Percentiles rank a stretch among this genome's conserved stretches.
phyloP scores from a whole-genome alignment of 2,888 invertebrate species.

The Megastigmus dorsalis region DNA sequence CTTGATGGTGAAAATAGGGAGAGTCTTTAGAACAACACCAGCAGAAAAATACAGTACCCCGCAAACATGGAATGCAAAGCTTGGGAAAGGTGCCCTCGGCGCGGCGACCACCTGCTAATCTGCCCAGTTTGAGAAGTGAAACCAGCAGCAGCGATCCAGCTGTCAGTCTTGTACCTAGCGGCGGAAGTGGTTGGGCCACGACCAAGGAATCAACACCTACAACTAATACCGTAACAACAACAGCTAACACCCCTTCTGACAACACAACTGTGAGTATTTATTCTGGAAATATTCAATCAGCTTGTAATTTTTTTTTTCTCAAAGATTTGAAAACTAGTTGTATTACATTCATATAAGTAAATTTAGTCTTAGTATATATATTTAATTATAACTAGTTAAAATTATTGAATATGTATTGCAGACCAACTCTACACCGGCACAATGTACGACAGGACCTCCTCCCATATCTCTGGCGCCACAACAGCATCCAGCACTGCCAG shows the following conservation, averaged over 20 bases:
- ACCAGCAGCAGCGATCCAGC: constrained; percentile 86
- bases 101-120: constrained; percentile 98
- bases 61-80: constrained; percentile 99
- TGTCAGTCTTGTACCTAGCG: constrained; percentile 85
- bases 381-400: neutral
- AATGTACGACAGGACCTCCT: constrained; percentile 69
- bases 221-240: constrained; percentile 69
- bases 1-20: constrained; percentile 81
- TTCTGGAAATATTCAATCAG: neutral
- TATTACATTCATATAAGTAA: too few relatives aligned
- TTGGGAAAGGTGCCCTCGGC: constrained; percentile 99
- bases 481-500: constrained; percentile 69
- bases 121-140: constrained; percentile 99
- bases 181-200: constrained; percentile 87
- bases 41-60: constrained; percentile 91
- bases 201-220: constrained; percentile 76
- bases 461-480: constrained; percentile 65
- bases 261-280: constrained; percentile 64
- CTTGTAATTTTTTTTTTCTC: constrained; percentile 13
- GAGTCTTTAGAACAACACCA: constrained; percentile 91
- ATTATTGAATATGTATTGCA: constrained; percentile 47
- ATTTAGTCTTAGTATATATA: too few relatives aligned
- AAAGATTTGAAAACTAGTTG: too few relatives aligned
- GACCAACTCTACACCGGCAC: constrained; percentile 70
- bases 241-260: constrained; percentile 69